Evolutionary conservation across 2,888 invertebrate species (phyloP).

Genomic region (Leptinotarsa haldemani): DNA sequence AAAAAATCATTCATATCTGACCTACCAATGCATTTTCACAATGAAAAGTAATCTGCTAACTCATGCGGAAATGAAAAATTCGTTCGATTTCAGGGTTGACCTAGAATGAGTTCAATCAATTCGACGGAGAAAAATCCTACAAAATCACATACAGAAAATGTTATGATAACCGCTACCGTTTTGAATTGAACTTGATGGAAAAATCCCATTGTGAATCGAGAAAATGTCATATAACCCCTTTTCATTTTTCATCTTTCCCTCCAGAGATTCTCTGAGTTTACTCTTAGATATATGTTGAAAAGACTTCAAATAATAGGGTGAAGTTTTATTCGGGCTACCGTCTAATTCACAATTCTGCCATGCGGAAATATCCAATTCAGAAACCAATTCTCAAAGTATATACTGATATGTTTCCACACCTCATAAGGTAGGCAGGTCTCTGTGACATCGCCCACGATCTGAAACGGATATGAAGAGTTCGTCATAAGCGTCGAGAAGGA

Average conservation of each 20-base stretch:
- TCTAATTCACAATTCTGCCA: slow-evolving; percentile 13
- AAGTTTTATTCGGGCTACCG: background rate
- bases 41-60: background rate
- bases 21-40: background rate
- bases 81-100: background rate
- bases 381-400: slow-evolving; percentile 13
- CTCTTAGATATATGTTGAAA: slow-evolving; percentile 12
- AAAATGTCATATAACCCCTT: slow-evolving; percentile 1
- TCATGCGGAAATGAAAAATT: slow-evolving; percentile 7
- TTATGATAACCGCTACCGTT: background rate
- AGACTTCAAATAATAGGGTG: background rate
- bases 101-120: slow-evolving; percentile 1
- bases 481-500: background rate
- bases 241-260: slow-evolving; percentile 11
- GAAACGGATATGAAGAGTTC: background rate
- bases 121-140: background rate
- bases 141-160: slow-evolving; percentile 1
- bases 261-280: slow-evolving; percentile 3
- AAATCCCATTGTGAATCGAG: slow-evolving; percentile 9
- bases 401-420: slow-evolving; percentile 13
- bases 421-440: background rate
- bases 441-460: background rate
- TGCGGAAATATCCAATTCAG: slow-evolving; percentile 19
- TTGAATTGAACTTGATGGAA: slow-evolving; percentile 10
- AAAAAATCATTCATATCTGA: background rate